phyloP scores from a whole-genome alignment of 2,797 vertebrate genomes.

The Betta splendens region DNA sequence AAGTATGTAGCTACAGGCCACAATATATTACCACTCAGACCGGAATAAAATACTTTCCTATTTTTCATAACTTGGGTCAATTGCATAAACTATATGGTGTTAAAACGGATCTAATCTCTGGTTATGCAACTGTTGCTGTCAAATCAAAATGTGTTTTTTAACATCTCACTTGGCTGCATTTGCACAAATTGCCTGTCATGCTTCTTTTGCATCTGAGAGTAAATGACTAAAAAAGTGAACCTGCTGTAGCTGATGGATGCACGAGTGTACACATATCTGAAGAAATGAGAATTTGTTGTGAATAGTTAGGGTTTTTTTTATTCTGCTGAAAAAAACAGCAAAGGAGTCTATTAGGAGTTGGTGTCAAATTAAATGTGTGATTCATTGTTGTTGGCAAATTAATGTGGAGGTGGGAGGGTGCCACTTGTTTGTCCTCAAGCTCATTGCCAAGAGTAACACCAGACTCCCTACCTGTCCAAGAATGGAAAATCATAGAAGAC shows the following conservation, averaged over 20 bases:
- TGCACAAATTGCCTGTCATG: too few relatives aligned
- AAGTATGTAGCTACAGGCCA: too few relatives aligned
- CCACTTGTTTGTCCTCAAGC: slow-evolving; percentile 7
- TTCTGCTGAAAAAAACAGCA: neutral
- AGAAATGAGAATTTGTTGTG: neutral
- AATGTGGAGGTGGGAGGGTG: slow-evolving; percentile 14
- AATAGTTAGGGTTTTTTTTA: neutral
- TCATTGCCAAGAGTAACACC: slow-evolving; percentile 20
- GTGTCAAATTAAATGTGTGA: slow-evolving; percentile 6
- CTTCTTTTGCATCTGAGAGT: too few relatives aligned
- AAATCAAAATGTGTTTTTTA: too few relatives aligned
- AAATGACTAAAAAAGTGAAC: too few relatives aligned
- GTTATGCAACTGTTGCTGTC: too few relatives aligned
- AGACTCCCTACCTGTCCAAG: neutral
- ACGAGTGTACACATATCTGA: neutral
- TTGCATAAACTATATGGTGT: too few relatives aligned
- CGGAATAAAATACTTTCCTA: too few relatives aligned
- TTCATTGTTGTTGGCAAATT: slow-evolving; percentile 27
- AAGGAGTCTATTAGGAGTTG: neutral
- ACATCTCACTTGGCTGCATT: too few relatives aligned
- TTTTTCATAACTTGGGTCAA: too few relatives aligned
- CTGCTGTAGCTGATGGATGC: neutral
- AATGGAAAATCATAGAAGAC: slow-evolving; percentile 15
- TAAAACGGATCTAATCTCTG: too few relatives aligned
- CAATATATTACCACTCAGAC: too few relatives aligned